Base-by-base conservation (phyloP, 2,797 vertebrate genomes). In the Fistularia commersonii region DNA sequence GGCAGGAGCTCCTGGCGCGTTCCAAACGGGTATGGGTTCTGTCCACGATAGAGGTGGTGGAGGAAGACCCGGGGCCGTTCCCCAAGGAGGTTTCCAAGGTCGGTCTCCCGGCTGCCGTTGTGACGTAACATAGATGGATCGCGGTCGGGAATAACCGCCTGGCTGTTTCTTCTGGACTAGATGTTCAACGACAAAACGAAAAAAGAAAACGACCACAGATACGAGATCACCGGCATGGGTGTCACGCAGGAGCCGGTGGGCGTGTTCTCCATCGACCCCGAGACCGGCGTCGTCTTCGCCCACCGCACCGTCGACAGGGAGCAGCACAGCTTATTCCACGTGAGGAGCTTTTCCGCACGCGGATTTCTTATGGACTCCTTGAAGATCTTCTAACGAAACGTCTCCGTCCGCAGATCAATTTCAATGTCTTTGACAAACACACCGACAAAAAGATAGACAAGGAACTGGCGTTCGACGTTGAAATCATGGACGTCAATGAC, bases 21-120 rank as follows among this genome's bases (percentile, higher is more conserved):
- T 61, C 78, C 37, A 94, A 94, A 76, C 91, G 92, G 77, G 80
- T 90, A 64, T 94, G 93, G 93, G 54, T 94, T 41, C 64, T 95
- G 54, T 91, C 88, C n/a, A 92, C 91, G 0, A 76, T 94, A 53
- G 84, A 92, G 8, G 0, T 96, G 8, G 9, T 53, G 10, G 94
- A 96, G 57, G 92, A 93, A 47, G 82, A 88, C 3, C 2, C 23
- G 0, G 91, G 91, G 6, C 88, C 88, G 1, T 96, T 77, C 48
- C 91, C 91, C 0, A 13, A 7, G 44, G 0, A 0, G 4, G 51
- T 85, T 31, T 77, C 89, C 1, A 2, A 14, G 83, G 91, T 92
- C 57, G 75, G 8, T 7, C 46, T n/a, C 11, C 23, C 0, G 33
- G 23, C 23, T 23, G 23, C 23, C 23, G 23, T 4, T 4, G 23